Evolutionary conservation across 2,888 invertebrate genomes (phyloP).

Genomic region (Oxyteleia sp.): DNA sequence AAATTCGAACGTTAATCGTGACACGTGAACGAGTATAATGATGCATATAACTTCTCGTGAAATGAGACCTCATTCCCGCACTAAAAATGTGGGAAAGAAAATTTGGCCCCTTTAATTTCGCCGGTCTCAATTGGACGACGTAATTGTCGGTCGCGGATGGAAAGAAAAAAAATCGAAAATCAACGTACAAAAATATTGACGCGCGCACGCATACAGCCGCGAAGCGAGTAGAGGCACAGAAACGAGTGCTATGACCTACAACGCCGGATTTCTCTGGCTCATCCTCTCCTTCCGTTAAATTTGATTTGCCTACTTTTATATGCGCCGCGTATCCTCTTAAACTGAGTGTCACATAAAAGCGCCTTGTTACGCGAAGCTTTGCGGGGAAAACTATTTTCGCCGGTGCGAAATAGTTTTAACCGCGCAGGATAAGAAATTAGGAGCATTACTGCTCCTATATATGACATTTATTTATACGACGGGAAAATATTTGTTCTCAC

Average conservation of each 20-base stretch:
- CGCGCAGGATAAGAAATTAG: too few relatives aligned
- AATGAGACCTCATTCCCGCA: constrained; percentile 51
- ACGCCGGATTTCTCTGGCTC: constrained; percentile 82
- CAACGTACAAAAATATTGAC: constrained; percentile 32
- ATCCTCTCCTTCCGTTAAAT: constrained; percentile 75
- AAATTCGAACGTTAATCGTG: constrained; percentile 43
- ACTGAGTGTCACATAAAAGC: constrained; percentile 25
- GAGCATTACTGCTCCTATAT: too few relatives aligned
- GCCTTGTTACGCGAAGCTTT: constrained; percentile 10
- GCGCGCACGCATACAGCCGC: constrained; percentile 2
- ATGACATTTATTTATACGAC: too few relatives aligned
- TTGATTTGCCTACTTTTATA: constrained; percentile 80
- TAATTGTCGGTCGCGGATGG: constrained; percentile 27
- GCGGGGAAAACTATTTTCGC: constrained; percentile 24
- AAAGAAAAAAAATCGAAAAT: constrained; percentile 31
- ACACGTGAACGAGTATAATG: constrained; percentile 56
- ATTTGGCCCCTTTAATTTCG: constrained; percentile 58
- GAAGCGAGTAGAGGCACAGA: constrained; percentile 28
- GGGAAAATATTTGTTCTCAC: too few relatives aligned
- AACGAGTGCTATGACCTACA: constrained; percentile 80
- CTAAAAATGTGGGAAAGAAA: constrained; percentile 66
- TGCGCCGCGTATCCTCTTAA: constrained; percentile 35
- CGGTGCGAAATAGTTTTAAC: too few relatives aligned
- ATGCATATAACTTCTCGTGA: constrained; percentile 46
- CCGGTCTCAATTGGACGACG: constrained; percentile 29